Evolutionary conservation across 2,888 invertebrate species (phyloP).

Genomic region (Noctua janthe): DNA sequence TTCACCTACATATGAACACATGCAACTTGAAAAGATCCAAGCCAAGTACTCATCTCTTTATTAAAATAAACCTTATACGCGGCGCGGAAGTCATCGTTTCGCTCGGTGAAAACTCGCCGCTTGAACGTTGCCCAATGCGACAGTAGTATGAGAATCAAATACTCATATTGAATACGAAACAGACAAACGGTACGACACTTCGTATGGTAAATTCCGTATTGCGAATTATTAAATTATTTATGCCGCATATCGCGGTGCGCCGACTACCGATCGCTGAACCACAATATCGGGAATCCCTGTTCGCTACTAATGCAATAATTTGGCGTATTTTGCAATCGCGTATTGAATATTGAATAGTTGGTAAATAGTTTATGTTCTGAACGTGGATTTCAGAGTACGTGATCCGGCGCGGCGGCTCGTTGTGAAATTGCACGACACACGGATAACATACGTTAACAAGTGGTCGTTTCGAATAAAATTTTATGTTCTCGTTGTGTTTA

Average conservation of each 20-base stretch:
- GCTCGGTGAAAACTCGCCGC: constrained; percentile 76
- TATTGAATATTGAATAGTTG: constrained; percentile 90
- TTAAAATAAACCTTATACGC: constrained; percentile 81
- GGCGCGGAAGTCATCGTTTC: constrained; percentile 79
- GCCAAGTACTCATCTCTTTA: constrained; percentile 70
- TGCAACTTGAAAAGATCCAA: constrained; percentile 87
- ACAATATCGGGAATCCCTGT: constrained; percentile 90
- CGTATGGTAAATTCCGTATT: constrained; percentile 90
- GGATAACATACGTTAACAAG: constrained; percentile 87
- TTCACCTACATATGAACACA: constrained; percentile 90
- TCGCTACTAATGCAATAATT: constrained; percentile 90
- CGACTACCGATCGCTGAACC: constrained; percentile 88
- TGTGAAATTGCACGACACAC: constrained; percentile 87
- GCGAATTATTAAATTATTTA: constrained; percentile 91
- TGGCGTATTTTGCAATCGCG: constrained; percentile 90
- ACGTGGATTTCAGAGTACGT: constrained; percentile 89
- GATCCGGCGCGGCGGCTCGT: constrained; percentile 83
- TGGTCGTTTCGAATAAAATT: constrained; percentile 84
- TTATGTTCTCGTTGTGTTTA: constrained; percentile 84
- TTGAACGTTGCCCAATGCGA: constrained; percentile 88
- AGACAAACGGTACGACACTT: constrained; percentile 89
- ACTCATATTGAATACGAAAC: constrained; percentile 90
- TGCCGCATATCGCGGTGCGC: constrained; percentile 88
- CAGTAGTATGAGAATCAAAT: constrained; percentile 90
- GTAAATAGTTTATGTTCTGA: constrained; percentile 90